Evolutionary conservation across 2,888 invertebrate species (phyloP).

Genomic region (Tenthredo notha): DNA sequence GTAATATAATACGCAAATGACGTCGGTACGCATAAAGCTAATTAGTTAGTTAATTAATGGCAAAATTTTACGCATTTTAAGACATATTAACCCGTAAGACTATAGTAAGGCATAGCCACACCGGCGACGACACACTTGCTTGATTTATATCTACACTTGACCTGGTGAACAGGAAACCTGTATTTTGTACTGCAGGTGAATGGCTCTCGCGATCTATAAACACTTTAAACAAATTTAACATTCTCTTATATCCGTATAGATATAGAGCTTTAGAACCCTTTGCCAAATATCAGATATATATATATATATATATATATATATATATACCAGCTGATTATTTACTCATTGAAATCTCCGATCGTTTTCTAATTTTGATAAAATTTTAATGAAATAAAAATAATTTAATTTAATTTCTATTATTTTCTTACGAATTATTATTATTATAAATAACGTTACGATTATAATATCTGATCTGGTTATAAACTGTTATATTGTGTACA

Average conservation of each 20-base stretch:
- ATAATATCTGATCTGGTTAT: background rate
- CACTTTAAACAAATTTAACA: background rate
- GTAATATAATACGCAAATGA: too few relatives aligned
- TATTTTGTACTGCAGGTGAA: slow-evolving; percentile 39
- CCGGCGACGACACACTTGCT: background rate
- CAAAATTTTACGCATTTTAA: background rate
- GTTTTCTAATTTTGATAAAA: too few relatives aligned
- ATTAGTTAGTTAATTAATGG: background rate
- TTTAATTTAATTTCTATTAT: too few relatives aligned
- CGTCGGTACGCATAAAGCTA: too few relatives aligned
- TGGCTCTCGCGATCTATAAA: background rate
- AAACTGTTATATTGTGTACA: background rate
- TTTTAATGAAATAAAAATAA: too few relatives aligned
- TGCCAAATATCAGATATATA: background rate
- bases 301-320: too few relatives aligned
- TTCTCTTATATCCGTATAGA: background rate
- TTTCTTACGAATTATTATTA: too few relatives aligned
- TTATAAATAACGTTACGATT: too few relatives aligned
- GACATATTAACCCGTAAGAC: background rate
- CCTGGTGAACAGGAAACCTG: slow-evolving; percentile 20
- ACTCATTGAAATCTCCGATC: too few relatives aligned
- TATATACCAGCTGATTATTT: too few relatives aligned
- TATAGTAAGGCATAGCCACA: background rate
- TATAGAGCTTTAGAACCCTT: background rate
- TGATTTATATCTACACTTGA: background rate